phyloP scores from a whole-genome alignment of 2,113 vertebrate genomes.

The Phycodurus eques region DNA sequence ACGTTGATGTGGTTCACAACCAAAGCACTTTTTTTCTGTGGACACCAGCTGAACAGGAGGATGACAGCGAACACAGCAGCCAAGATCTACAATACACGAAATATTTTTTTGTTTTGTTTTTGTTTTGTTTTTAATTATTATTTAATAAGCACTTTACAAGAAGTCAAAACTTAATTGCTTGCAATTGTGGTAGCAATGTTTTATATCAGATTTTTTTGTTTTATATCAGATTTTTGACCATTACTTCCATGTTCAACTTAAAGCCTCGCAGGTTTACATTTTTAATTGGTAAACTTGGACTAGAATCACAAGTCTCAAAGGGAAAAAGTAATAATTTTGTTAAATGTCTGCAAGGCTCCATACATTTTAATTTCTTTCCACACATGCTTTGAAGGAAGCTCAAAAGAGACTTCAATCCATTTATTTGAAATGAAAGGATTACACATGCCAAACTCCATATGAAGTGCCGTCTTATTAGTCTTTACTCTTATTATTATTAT shows the following conservation, averaged over 20 bases:
- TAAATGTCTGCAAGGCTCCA: constrained; percentile 9
- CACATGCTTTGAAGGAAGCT: constrained; percentile 10
- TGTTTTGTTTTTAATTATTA: constrained; percentile 1
- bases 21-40: constrained; percentile 82
- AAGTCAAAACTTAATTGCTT: constrained; percentile 68
- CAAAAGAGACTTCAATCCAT: constrained; percentile 9
- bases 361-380: constrained; percentile 5
- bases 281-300: constrained; percentile 31
- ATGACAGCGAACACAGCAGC: constrained; percentile 52
- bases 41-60: constrained; percentile 59
- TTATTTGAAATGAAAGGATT: neutral
- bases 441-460: neutral
- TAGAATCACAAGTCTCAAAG: constrained; percentile 54
- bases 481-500: neutral
- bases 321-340: constrained; percentile 44
- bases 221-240: constrained; percentile 49
- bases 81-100: constrained; percentile 50
- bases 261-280: constrained; percentile 41
- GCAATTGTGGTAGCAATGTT: constrained; percentile 63
- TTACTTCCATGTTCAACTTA: constrained; percentile 61
- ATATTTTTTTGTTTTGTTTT: constrained; percentile 19
- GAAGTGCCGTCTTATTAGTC: neutral
- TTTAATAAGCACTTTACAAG: constrained; percentile 75
- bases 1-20: constrained; percentile 67
- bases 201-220: constrained; percentile 56